Conservation (phyloP, 2,113 vertebrate species). For the Ranitomeya variabilis region DNA sequence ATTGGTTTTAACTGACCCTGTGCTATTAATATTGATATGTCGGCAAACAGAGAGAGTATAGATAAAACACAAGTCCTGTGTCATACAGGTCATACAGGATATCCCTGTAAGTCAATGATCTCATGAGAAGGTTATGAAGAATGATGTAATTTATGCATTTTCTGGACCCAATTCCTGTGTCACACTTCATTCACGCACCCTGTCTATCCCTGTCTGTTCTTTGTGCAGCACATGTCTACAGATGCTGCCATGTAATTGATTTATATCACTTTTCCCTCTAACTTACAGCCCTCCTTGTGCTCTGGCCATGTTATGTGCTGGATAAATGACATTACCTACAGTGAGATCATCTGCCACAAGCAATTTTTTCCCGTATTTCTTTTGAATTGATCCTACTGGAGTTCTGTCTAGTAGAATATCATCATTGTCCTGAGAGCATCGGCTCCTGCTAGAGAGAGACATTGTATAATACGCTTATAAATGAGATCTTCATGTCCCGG, state of each 20-base stretch:
- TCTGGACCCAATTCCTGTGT: background rate
- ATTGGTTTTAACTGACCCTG: too few relatives aligned
- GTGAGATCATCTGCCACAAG: slow-evolving; percentile 28
- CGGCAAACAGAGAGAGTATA: too few relatives aligned
- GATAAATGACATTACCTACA: slow-evolving; percentile 22
- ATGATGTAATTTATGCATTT: background rate
- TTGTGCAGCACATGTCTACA: slow-evolving; percentile 2
- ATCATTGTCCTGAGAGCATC: background rate
- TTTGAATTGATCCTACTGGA: slow-evolving; percentile 19
- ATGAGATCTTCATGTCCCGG: background rate
- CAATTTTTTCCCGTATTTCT: background rate
- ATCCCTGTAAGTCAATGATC: background rate
- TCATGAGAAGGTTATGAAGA: background rate
- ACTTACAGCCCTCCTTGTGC: background rate
- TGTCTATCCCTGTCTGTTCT: background rate
- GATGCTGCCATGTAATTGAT: slow-evolving; percentile 21
- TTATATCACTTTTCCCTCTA: slow-evolving; percentile 13
- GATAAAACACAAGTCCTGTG: too few relatives aligned
- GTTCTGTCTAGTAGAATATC: slow-evolving; percentile 23
- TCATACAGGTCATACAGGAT: too few relatives aligned
- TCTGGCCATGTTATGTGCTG: background rate
- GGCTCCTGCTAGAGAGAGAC: background rate
- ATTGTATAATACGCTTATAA: background rate
- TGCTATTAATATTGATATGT: too few relatives aligned
- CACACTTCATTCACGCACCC: background rate